phyloP scores from a whole-genome alignment of 2,888 invertebrate species.

The Oligia fasciuncula region DNA sequence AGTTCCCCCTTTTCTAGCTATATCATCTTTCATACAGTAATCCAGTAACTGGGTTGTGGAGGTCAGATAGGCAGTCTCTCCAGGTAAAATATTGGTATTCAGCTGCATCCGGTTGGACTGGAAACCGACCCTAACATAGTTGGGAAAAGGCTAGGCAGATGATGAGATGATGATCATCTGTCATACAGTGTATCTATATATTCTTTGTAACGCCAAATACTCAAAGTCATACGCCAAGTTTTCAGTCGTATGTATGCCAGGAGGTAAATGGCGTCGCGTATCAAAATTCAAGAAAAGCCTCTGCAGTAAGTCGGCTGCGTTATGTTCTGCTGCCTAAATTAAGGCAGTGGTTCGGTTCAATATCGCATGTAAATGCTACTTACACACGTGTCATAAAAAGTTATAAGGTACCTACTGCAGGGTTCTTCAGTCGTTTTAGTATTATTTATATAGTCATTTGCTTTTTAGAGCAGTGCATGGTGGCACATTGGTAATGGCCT shows the following conservation, averaged over 20 bases:
- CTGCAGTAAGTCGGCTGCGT: slow-evolving; percentile 15
- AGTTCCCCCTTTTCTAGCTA: not conserved
- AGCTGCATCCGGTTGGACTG: no score
- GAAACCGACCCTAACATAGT: no score
- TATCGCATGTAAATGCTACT: slow-evolving; percentile 46
- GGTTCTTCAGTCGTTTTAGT: slow-evolving; percentile 1
- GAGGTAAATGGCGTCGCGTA: slow-evolving; percentile 30
- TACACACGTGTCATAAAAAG: slow-evolving; percentile 11
- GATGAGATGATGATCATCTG: no score
- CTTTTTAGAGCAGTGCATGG: not conserved
- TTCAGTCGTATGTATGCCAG: slow-evolving; percentile 31
- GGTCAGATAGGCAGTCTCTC: no score
- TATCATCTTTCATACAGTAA: not conserved
- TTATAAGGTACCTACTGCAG: not conserved
- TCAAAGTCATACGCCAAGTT: not conserved
- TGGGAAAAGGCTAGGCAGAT: no score
- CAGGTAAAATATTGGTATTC: no score
- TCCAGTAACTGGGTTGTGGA: no score
- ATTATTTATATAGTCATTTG: not conserved
- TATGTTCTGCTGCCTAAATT: slow-evolving; percentile 43
- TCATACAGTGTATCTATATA: not conserved
- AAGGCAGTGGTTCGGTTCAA: slow-evolving; percentile 15
- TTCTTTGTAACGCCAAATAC: not conserved
- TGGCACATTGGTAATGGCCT: not conserved
- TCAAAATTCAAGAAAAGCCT: slow-evolving; percentile 58